A percentile compares a stretch with the other conserved stretches of the same genome.
Conservation (phyloP, 1,140 invertebrate species). For the Drosophila pseudoananassae region DNA sequence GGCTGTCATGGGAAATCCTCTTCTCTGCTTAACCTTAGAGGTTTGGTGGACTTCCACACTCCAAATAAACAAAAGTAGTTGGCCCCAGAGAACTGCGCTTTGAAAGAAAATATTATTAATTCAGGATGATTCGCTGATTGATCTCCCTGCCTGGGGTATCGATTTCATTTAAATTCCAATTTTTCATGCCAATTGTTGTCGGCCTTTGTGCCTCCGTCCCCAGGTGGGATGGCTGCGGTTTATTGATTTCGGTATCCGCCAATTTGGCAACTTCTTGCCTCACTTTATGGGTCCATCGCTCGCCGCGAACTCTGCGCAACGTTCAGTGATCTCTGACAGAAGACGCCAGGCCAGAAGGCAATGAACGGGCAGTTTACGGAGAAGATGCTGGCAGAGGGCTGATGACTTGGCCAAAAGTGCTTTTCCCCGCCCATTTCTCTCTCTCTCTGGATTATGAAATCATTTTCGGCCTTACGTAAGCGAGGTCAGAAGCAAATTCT, state of each 20-base stretch:
- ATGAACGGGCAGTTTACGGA: constrained; percentile 50
- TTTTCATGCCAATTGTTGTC: constrained; percentile 36
- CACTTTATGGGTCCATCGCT: constrained; percentile 56
- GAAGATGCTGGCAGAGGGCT: constrained; percentile 27
- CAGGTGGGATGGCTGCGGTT: not conserved
- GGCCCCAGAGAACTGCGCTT: constrained; percentile 19
- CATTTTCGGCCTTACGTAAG: constrained; percentile 31
- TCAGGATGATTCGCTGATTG: constrained; percentile 22
- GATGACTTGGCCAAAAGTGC: constrained; percentile 53
- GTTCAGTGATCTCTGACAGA: constrained; percentile 72
- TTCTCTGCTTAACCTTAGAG: constrained; percentile 22
- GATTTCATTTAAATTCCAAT: constrained; percentile 34
- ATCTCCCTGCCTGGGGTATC: constrained; percentile 10
- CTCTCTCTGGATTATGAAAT: constrained; percentile 53
- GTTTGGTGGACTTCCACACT: not conserved
- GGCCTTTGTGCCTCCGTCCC: constrained; percentile 9
- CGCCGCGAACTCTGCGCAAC: constrained; percentile 47
- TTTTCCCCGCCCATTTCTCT: constrained; percentile 23
- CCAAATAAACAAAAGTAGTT: not conserved
- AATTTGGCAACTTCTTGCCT: constrained; percentile 59
- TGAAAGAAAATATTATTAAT: constrained; percentile 14
- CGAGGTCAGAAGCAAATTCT: not conserved
- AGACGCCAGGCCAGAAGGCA: constrained; percentile 43
- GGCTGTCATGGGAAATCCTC: constrained; percentile 27
- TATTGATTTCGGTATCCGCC: constrained; percentile 72